Base-by-base conservation (phyloP, 2,888 invertebrate genomes). In the Noctua pronuba region DNA sequence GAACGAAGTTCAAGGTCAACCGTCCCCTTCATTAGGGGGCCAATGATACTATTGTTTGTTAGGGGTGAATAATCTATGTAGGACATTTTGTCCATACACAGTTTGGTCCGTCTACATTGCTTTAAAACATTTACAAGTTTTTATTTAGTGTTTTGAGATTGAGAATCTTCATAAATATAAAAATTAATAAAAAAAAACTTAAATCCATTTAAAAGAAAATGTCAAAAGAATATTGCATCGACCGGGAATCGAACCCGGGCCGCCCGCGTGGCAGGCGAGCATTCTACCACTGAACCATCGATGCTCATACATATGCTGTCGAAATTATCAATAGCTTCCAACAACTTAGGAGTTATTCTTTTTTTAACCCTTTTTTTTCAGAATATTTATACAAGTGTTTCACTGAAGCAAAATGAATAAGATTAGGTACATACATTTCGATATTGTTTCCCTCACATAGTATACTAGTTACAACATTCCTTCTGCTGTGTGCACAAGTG, bases 271-370 rank as follows among this genome's bases (percentile, higher is more conserved):
- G 95, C 96, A 96, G 96, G 96, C 96, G 96, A 96, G 96, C 96
- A 96, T 96, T 96, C 96, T 96, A 96, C 96, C 96, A 96, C 96
- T 96, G 96, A 96, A 96, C 96, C 96, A 96, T 95, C 96, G 96
- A 96, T 96, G 96, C 95, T 95, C 60, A 58, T 73, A 8, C 0
- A 0, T 0, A 0, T 0, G 0, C 0, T 0, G 0, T 10, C 0
- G 13, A 67, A 77, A 62, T 75, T 28, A 28, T 49, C 1, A 7
- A 44, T 0, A 3, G 1, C 0, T 28, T 46, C 1, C 18, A 31
- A 65, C 44, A 44, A 38, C 21, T 0, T 35, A 21, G 4, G 1
- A 41, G 5, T 28, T 28, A 0, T 10, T 31, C 3, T 10, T 10
- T 58, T 28, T 18, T 55, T 49, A 1, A 24, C 3, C n/a, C 2